phyloP scores from a whole-genome alignment of 2,797 vertebrate genomes.

The Heliangelus exortis region DNA sequence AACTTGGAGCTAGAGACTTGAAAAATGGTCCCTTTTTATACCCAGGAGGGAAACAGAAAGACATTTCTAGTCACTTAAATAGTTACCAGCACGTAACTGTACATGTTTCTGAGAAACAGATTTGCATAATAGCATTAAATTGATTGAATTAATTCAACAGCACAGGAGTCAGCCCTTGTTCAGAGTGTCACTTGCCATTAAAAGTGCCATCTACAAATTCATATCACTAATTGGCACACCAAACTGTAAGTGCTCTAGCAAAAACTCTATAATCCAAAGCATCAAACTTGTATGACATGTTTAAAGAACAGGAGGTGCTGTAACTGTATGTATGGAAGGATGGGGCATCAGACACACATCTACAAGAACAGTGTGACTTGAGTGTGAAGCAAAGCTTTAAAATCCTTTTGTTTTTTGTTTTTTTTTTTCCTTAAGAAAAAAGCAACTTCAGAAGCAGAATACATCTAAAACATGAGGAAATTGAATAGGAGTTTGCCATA shows the following conservation, averaged over 20 bases:
- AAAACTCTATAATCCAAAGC: not conserved
- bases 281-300: not conserved
- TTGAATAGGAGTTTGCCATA: not conserved
- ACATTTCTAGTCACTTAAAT: not conserved
- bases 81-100: not conserved
- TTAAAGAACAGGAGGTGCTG: not conserved
- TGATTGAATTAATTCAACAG: not conserved
- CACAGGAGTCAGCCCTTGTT: not conserved
- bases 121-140: not conserved
- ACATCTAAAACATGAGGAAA: not conserved
- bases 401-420: not conserved
- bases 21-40: not conserved
- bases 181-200: not conserved
- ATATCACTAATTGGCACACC: not conserved
- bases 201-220: not conserved
- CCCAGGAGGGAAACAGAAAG: not conserved
- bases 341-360: not conserved
- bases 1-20: not conserved
- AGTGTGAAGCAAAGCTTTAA: not conserved
- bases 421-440: not conserved
- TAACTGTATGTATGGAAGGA: not conserved
- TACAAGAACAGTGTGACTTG: not conserved
- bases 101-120: not conserved
- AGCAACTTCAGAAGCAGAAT: not conserved
- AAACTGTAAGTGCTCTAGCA: not conserved